phyloP scores from a whole-genome alignment of 1,140 invertebrate species.

The Drosophila bocki region DNA sequence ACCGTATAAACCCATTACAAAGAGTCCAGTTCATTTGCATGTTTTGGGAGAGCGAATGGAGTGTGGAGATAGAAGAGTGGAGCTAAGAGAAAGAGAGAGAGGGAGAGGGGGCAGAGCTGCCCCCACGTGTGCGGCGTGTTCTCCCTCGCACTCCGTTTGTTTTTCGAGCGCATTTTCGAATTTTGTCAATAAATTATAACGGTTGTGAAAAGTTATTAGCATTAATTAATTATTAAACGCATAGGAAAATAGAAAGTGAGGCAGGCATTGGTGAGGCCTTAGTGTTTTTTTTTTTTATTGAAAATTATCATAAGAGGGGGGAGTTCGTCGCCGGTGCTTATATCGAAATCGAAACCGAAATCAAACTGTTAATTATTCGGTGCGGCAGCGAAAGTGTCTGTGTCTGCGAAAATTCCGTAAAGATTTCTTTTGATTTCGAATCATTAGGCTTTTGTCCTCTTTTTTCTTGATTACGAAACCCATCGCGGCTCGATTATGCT shows the following conservation, averaged over 20 bases:
- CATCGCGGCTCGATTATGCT: conserved; percentile 56
- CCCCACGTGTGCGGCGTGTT: conserved; percentile 19
- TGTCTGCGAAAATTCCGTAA: conserved; percentile 30
- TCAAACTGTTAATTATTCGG: conserved; percentile 71
- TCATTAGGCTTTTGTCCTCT: conserved; percentile 5
- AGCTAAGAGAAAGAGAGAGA: not conserved
- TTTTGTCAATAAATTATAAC: conserved; percentile 81
- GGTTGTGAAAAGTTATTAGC: conserved; percentile 84
- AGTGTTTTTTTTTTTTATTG: conserved; percentile 24
- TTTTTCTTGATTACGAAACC: conserved; percentile 59
- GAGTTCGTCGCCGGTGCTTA: not conserved
- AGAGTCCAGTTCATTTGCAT: conserved; percentile 10
- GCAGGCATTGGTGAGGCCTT: conserved; percentile 2
- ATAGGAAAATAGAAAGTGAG: conserved; percentile 83
- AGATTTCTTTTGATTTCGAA: conserved; percentile 44
- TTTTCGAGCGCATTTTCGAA: conserved; percentile 62
- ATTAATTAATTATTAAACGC: conserved; percentile 82
- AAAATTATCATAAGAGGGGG: conserved; percentile 64
- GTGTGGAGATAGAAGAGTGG: not conserved
- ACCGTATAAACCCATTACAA: conserved; percentile 2
- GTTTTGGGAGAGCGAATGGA: not conserved
- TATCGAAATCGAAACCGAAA: conserved; percentile 48
- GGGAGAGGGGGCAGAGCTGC: not conserved
- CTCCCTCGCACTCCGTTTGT: conserved; percentile 26
- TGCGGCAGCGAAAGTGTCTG: conserved; percentile 67